Evolutionary conservation across 2,888 invertebrate species (phyloP).

Genomic region (Dryomyza anilis): DNA sequence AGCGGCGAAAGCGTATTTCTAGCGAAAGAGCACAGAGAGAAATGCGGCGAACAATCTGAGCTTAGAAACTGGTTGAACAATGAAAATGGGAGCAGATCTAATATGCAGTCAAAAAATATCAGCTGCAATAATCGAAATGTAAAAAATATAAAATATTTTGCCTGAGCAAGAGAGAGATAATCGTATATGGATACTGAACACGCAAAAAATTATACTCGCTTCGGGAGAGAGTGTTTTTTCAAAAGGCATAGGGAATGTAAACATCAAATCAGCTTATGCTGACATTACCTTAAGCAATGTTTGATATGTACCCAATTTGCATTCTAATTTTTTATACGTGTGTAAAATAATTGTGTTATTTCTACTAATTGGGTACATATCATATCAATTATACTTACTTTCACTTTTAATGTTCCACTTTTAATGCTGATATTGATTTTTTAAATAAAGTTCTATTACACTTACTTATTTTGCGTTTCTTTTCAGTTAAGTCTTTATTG

Average conservation of each 20-base stretch:
- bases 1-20: background rate
- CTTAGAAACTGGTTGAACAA: background rate
- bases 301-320: background rate
- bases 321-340: background rate
- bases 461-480: too few relatives aligned
- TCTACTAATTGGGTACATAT: too few relatives aligned
- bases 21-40: background rate
- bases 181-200: background rate
- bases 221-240: background rate
- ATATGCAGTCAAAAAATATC: background rate
- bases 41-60: background rate
- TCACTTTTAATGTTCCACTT: too few relatives aligned
- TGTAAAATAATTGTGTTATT: background rate
- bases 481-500: too few relatives aligned
- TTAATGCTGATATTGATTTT: too few relatives aligned
- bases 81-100: background rate
- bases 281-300: background rate
- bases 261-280: background rate
- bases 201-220: background rate
- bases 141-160: conserved; percentile 2
- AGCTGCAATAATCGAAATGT: background rate
- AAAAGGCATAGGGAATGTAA: background rate
- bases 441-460: too few relatives aligned
- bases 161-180: background rate
- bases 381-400: too few relatives aligned